Evolutionary conservation across 1,140 invertebrate species (phyloP).

Genomic region (Drosophila lacertosa): DNA sequence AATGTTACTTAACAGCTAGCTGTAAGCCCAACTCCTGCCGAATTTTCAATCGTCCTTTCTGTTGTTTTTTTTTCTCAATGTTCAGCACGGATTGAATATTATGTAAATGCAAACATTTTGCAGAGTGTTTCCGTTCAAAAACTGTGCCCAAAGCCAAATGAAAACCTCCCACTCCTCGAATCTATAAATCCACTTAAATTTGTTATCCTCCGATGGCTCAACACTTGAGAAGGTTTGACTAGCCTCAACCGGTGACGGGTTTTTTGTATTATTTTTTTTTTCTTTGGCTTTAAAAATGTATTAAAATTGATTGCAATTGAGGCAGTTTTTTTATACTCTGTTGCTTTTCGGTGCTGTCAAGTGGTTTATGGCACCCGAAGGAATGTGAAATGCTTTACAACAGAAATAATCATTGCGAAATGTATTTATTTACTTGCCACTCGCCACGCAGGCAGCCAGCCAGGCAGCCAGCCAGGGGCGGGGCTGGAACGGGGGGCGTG

Average conservation of each 20-base stretch:
- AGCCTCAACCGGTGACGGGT: conserved; percentile 7
- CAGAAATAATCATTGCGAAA: conserved; percentile 66
- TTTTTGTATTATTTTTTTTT: not conserved
- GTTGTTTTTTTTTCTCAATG: no score
- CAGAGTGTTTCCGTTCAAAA: no score
- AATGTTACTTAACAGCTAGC: no score
- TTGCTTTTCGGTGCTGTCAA: conserved; percentile 20
- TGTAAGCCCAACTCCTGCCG: no score
- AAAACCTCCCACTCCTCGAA: not conserved
- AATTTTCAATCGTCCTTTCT: no score
- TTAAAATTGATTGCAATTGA: conserved; percentile 75
- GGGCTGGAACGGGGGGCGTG: not conserved
- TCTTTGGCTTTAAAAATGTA: conserved; percentile 48
- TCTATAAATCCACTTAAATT: conserved; percentile 4
- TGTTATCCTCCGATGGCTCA: conserved; percentile 4
- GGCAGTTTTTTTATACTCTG: conserved; percentile 31
- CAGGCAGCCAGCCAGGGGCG: no score
- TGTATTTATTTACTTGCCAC: conserved; percentile 47
- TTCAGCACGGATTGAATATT: no score
- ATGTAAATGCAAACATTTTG: no score
- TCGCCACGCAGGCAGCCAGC: no score
- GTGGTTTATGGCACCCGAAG: conserved; percentile 74
- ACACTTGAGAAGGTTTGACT: not conserved
- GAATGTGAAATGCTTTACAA: conserved; percentile 46
- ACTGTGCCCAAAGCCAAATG: not conserved